Conservation (phyloP, 2,888 invertebrate species). For the Acanthosepion lycidas region DNA sequence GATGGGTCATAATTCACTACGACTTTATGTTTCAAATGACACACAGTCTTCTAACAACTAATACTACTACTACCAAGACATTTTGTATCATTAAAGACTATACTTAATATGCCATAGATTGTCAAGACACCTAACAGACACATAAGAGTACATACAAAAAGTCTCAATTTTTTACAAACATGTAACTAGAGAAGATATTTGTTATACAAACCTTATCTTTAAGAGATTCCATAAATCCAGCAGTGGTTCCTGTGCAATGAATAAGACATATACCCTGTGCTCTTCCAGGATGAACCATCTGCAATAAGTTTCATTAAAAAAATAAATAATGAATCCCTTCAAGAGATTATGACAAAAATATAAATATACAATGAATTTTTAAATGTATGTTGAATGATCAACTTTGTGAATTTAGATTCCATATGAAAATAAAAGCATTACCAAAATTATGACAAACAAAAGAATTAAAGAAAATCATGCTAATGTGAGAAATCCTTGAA, state of each 20-base stretch:
- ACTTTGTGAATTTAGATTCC: neutral
- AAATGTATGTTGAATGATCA: neutral
- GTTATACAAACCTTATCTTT: constrained; percentile 81
- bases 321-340: neutral
- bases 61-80: too few relatives aligned
- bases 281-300: constrained; percentile 84
- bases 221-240: constrained; percentile 89
- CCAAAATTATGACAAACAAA: too few relatives aligned
- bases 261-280: constrained; percentile 87
- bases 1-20: too few relatives aligned
- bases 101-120: too few relatives aligned
- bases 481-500: too few relatives aligned
- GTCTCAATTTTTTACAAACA: neutral
- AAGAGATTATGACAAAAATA: neutral
- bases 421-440: neutral
- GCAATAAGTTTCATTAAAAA: neutral
- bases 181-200: neutral
- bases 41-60: too few relatives aligned
- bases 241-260: constrained; percentile 90
- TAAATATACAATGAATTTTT: neutral
- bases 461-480: too few relatives aligned
- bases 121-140: too few relatives aligned
- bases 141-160: too few relatives aligned
- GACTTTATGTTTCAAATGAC: too few relatives aligned
- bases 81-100: too few relatives aligned